Evolutionary conservation across 2,888 invertebrate species (phyloP), one percentile per base, ranked within the genome.

Genomic region (Penaeus monodon): DNA sequence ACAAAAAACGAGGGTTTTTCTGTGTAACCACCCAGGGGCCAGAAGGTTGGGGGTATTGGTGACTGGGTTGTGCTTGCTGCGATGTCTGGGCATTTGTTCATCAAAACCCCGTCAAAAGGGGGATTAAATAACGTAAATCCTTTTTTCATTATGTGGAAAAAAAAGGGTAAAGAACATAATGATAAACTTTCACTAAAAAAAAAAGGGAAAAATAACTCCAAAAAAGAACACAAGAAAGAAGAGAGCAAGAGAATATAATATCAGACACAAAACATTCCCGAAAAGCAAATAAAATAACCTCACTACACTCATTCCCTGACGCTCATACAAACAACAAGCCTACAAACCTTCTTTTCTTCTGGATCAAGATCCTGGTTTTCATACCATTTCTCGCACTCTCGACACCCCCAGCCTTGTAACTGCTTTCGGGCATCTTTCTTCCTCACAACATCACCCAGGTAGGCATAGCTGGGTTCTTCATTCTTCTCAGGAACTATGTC

Each of bases 371-470:
- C 44, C 33, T 73, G 70, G 49, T 68, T 84, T 38, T 86, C 74
- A 76, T 89, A 89, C 78, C 83, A 89, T 27, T 89, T 74, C 70
- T 86, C 68, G 65, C 89, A 89, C 65, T 84, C 68, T 10, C 68
- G 86, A 57, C 89, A 89, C 57, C 76, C 57, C 89, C 89, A 89
- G 63, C 89, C 89, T 10, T 84, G 77, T 22, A 89, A 64, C 64
- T 84, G 84, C 29, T 57, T 77, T 8, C 86, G 65, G 2, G 29
- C 84, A 2, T 74, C 68, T 77, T 66, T 85, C 27, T 81, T 84
- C 63, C 89, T 33, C 33, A 84, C 89, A n/a, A 89, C 89, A 10
- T 79, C 74, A n/a, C 81, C 81, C 27, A 33, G 38, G 77, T 89
- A 81, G 27, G 86, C 88, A 80, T 63, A 88, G 4, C 29, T 20